Conservation (phyloP, 2,113 vertebrate genomes). For the Nibea coibor region DNA sequence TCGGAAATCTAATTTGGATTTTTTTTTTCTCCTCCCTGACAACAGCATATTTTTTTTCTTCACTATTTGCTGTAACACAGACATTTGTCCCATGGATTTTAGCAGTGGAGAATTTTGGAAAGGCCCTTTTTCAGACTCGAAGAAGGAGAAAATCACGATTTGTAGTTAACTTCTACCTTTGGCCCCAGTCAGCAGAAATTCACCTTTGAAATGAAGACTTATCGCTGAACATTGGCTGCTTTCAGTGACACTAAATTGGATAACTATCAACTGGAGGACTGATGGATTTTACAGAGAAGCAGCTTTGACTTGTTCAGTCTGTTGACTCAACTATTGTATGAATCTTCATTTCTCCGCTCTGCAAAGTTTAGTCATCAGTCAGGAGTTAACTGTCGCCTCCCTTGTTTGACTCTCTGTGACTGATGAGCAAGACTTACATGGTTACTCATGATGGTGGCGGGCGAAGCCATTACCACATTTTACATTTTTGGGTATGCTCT, state of each 20-base stretch:
- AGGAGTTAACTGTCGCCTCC: slow-evolving; percentile 57
- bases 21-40: slow-evolving; percentile 68
- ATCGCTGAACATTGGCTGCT: slow-evolving; percentile 61
- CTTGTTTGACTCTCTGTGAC: slow-evolving; percentile 57
- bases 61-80: slow-evolving; percentile 71
- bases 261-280: slow-evolving; percentile 54
- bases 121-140: slow-evolving; percentile 47
- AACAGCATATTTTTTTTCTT: slow-evolving; percentile 61
- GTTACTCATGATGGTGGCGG: slow-evolving; percentile 47
- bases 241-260: slow-evolving; percentile 65
- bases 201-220: slow-evolving; percentile 62
- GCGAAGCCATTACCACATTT: slow-evolving; percentile 54
- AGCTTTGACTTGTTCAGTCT: slow-evolving; percentile 61
- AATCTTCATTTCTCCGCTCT: slow-evolving; percentile 57
- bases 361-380: slow-evolving; percentile 64
- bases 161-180: slow-evolving; percentile 45
- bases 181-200: slow-evolving; percentile 43
- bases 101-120: slow-evolving; percentile 62
- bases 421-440: slow-evolving; percentile 59
- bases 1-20: slow-evolving; percentile 83
- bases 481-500: slow-evolving; percentile 64
- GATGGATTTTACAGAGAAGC: slow-evolving; percentile 52
- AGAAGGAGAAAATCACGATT: slow-evolving; percentile 51
- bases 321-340: slow-evolving; percentile 59
- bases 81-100: slow-evolving; percentile 76